These are phyloP conservation scores for Scalopus aquaticus DNA, from an alignment of 2,113 vertebrate species.

Conservation along the genomic window DNA sequence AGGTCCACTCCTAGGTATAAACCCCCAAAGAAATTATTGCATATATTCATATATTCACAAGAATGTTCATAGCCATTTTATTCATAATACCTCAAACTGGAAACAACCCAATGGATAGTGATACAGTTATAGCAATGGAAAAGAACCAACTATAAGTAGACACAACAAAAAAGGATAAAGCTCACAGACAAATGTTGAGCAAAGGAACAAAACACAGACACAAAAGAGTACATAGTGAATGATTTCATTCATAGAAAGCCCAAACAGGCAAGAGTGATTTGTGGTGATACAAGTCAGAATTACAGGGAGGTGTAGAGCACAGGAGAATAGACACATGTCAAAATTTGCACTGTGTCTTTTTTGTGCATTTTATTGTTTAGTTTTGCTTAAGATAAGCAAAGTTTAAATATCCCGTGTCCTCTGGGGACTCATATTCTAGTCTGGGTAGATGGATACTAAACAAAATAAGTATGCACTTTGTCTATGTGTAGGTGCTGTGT, in stretches of 20 bases:
- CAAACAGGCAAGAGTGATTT: background rate
- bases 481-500: background rate
- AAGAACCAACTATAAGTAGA: background rate
- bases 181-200: slow-evolving; percentile 23
- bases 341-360: background rate
- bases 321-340: background rate
- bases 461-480: background rate
- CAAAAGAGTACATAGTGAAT: background rate
- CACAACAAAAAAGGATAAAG: background rate
- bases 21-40: background rate
- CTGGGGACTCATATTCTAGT: background rate
- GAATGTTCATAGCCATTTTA: background rate
- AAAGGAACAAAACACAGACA: background rate
- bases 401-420: background rate
- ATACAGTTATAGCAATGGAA: background rate
- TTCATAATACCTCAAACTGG: background rate
- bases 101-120: slow-evolving; percentile 32
- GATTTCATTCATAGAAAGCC: background rate
- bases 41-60: background rate
- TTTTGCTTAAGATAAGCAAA: background rate
- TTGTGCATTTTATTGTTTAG: background rate
- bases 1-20: background rate
- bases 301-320: background rate
- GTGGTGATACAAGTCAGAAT: background rate
- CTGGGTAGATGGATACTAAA: background rate